Base-by-base conservation (phyloP, 2,888 invertebrate genomes). In the Latrodectus elegans region DNA sequence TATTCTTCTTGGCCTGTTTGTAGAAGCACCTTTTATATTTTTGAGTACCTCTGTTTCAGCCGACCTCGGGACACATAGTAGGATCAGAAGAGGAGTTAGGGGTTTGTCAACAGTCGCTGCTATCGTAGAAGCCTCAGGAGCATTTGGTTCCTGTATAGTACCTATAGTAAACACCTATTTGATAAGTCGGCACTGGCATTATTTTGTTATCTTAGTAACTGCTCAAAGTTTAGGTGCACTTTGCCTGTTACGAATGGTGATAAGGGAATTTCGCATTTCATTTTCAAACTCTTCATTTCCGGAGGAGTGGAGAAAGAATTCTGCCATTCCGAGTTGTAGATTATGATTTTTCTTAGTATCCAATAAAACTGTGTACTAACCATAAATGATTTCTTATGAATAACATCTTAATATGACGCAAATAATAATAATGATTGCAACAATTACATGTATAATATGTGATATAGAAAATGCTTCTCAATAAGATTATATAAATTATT, bases 31-130 rank as follows among this genome's bases (percentile, higher is more conserved):
- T 0, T 98, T 98, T 92, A 96, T 97, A 8, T 94, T 99, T 77
- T 98, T 99, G 91, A 99, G 98, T 6, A 99, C 98, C 0, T 97
- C 97, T 0, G 98, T 99, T 60, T 97, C 97, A 80, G 97, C 98
- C 0, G 98, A 98, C 91, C 93, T 99, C 8, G 97, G 98, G n/a
- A 92, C 97, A 1, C 75, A 80, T 53, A 75, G 73, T 49, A 22
- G 80, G 22, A 71, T 85, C 14, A 17, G 74, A 14, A 80, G 85
- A 38, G 70, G 75, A 2, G 64, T 79, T 53, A 96, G 95, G 91
- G 99, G 98, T 8, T 92, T 99, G 89, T 97, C 98, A 9, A 98
- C 98, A 0, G 98, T 99, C 14, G 97, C 98, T 0, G 97, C 98
- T 17, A 98, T 99, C 91, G 98, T 99, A 71, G 99, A 99, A 92